Evolutionary conservation across 2,113 vertebrate genomes (phyloP), one percentile per base, ranked within the genome.

Genomic region (Paratilapia polleni): DNA sequence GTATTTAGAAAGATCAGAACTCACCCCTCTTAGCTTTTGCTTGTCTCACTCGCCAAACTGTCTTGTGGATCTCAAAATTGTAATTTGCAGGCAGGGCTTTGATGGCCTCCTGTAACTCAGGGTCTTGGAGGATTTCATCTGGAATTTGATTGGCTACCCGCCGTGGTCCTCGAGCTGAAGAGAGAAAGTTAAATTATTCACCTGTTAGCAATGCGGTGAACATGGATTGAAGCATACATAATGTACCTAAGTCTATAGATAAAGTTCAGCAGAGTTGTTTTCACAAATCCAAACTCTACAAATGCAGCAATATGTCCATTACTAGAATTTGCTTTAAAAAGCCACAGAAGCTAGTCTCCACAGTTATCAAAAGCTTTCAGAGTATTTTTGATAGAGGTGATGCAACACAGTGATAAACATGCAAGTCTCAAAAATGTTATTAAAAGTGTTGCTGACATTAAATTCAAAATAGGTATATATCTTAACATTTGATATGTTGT

Each of bases 1-100:
- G 17, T 59, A 41, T 74, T 14, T 15, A 49, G 58, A 81, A n/a
- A 54, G 8, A 62, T 38, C 9, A 57, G 12, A 22, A 34, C 92
- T 91, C 76, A 99, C 98, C 98, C 93, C 97, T 97, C 85, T 84
- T 98, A n/a, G 98, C 95, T 38, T 82, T 93, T 17, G 97, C 97
- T 93, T 99, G 97, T 54, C 94, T 97, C 83, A 99, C 96, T 81
- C 97, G 92, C 98, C 98, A 99, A 76, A 99, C 57, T 8, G 98
- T 99, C 95, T 99, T 99, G 82, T 96, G 96, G 87, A 99, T 98
- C 93, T 99, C 98, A 88, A 99, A 99, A 96, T 99, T 99, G 96
- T 99, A 99, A 95, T 99, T 99, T 36, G 80, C 87, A 74, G 98
- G 98, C 84, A 99, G 87, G 3, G 93, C 95, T 73, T 86, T 90